Percentiles rank a stretch among this genome's conserved stretches.
phyloP scores from a whole-genome alignment of 1,140 invertebrate species.

The Teleogryllus occipitalis region DNA sequence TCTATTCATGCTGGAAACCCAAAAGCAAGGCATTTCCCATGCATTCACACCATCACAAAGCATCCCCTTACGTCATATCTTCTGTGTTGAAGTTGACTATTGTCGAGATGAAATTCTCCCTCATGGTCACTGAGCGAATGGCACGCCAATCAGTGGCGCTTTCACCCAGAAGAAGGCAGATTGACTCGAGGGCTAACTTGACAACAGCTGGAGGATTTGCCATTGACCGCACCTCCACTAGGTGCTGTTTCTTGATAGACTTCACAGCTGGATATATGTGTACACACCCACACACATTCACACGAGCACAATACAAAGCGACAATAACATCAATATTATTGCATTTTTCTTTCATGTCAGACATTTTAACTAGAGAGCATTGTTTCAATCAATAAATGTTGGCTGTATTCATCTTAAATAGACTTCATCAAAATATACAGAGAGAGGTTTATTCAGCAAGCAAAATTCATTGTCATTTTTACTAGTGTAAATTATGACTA shows the following conservation, averaged over 20 bases:
- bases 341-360: too few relatives aligned
- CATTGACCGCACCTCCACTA: constrained; percentile 60
- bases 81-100: constrained; percentile 65
- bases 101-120: constrained; percentile 59
- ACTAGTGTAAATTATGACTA: too few relatives aligned
- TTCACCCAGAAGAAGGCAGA: constrained; percentile 88
- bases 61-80: constrained; percentile 47
- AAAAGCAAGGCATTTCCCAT: neutral
- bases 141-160: constrained; percentile 88
- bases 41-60: neutral
- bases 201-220: constrained; percentile 56
- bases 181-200: constrained; percentile 85
- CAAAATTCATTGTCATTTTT: too few relatives aligned
- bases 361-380: too few relatives aligned
- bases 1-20: too few relatives aligned
- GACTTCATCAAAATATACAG: too few relatives aligned
- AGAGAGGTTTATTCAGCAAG: too few relatives aligned
- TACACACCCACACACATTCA: neutral
- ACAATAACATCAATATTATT: neutral
- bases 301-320: neutral
- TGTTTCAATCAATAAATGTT: too few relatives aligned
- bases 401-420: too few relatives aligned
- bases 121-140: constrained; percentile 68
- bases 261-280: constrained; percentile 47
- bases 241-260: constrained; percentile 60